These are phyloP conservation scores for Sinhomidia bicolor DNA, from an alignment of 2,888 invertebrate species.

Conservation along the genomic window DNA sequence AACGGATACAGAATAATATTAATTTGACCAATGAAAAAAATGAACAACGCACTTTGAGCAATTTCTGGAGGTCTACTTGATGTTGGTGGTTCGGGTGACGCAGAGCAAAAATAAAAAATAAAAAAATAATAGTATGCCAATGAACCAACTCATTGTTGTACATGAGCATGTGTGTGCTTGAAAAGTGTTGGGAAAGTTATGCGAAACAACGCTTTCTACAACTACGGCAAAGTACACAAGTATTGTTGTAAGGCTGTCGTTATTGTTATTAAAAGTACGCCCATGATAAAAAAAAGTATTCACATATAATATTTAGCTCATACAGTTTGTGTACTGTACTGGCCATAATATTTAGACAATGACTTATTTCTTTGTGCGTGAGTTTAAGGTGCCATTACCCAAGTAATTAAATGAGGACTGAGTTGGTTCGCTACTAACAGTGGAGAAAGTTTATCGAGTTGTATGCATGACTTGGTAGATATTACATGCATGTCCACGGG, in stretches of 20 bases:
- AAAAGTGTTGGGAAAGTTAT: background rate
- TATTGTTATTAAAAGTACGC: too few relatives aligned
- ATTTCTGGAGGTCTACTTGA: background rate
- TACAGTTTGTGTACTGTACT: background rate
- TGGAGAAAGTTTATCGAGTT: conserved; percentile 23
- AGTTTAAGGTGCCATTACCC: conserved; percentile 58
- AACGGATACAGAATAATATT: background rate
- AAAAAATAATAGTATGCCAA: background rate
- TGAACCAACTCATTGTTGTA: background rate
- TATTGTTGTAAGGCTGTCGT: too few relatives aligned
- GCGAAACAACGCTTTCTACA: too few relatives aligned
- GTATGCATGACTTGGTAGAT: conserved; percentile 37
- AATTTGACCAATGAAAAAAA: background rate
- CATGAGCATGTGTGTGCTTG: background rate
- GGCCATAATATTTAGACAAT: conserved; percentile 54
- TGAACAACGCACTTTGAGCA: background rate
- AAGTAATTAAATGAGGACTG: conserved; percentile 70
- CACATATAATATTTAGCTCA: background rate
- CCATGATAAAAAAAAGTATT: background rate
- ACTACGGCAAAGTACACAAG: too few relatives aligned
- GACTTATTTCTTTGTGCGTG: conserved; percentile 60
- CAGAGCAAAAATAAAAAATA: background rate
- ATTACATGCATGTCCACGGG: conserved; percentile 16
- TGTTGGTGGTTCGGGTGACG: background rate
- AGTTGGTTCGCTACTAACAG: background rate